phyloP scores from a whole-genome alignment of 2,888 invertebrate genomes.

The Drosophila paucipuncta region DNA sequence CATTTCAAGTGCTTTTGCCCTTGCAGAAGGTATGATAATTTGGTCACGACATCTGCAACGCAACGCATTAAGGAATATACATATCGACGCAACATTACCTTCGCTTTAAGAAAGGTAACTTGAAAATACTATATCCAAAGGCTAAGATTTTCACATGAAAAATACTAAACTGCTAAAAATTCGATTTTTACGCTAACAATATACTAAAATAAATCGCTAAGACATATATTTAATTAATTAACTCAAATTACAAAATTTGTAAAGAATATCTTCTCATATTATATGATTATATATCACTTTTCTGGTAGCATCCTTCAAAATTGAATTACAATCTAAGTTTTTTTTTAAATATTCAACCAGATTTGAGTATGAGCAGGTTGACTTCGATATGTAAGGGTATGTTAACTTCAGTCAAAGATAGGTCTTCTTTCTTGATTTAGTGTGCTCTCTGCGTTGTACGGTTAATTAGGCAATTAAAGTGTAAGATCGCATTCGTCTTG shows the following conservation, averaged over 20 bases:
- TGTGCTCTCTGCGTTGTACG: constrained; percentile 35
- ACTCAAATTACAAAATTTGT: neutral
- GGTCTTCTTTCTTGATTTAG: neutral
- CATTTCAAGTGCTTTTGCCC: constrained; percentile 44
- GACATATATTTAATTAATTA: neutral
- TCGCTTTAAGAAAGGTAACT: neutral
- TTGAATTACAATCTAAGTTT: neutral
- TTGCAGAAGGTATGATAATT: constrained; percentile 3
- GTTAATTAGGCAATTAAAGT: constrained; percentile 70
- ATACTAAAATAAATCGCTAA: neutral
- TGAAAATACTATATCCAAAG: neutral
- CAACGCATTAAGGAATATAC: neutral
- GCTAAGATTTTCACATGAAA: neutral
- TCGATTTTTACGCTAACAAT: neutral
- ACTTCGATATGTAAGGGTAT: too few species aligned
- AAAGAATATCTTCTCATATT: neutral
- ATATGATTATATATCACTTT: neutral
- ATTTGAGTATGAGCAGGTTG: neutral
- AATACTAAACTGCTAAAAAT: neutral
- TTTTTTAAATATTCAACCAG: neutral
- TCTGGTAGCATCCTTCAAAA: neutral
- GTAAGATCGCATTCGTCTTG: constrained; percentile 18
- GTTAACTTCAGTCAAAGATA: neutral
- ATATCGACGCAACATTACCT: neutral
- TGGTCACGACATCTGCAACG: constrained; percentile 4